phyloP scores from a whole-genome alignment of 2,113 vertebrate genomes.

The Blennius ocellaris region DNA sequence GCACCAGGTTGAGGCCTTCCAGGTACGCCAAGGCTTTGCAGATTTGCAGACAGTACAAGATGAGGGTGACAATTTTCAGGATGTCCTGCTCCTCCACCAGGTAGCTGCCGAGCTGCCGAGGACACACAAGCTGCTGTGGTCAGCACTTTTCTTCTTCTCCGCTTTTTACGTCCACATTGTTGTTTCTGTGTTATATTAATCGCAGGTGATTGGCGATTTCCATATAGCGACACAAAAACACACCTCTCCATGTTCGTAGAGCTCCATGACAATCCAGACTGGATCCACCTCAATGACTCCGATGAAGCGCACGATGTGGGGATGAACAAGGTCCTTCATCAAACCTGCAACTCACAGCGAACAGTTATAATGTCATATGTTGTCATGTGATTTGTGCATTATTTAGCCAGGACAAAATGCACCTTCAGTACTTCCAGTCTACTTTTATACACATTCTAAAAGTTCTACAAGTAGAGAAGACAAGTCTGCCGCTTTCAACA shows the following conservation, averaged over 20 bases:
- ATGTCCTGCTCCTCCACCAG: conserved; percentile 85
- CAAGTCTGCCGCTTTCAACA: too few relatives aligned
- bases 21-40: conserved; percentile 94
- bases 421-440: too few relatives aligned
- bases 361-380: not conserved
- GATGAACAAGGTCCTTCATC: conserved; percentile 95
- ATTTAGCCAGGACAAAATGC: too few relatives aligned
- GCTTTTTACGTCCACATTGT: too few relatives aligned
- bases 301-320: conserved; percentile 91
- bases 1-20: conserved; percentile 92
- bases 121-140: not conserved
- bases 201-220: not conserved
- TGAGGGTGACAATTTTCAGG: conserved; percentile 81
- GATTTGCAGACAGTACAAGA: conserved; percentile 90
- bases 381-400: too few relatives aligned
- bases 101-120: conserved; percentile 88
- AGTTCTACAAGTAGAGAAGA: too few relatives aligned
- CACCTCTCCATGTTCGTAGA: conserved; percentile 92
- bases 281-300: conserved; percentile 92
- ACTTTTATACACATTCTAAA: too few relatives aligned
- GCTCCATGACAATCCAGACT: conserved; percentile 96
- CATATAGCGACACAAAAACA: not conserved
- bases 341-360: conserved; percentile 80
- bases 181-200: too few relatives aligned
- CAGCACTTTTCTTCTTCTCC: too few relatives aligned